Base-by-base conservation (phyloP, 1,140 invertebrate genomes). In the Palaemon carinicauda region DNA sequence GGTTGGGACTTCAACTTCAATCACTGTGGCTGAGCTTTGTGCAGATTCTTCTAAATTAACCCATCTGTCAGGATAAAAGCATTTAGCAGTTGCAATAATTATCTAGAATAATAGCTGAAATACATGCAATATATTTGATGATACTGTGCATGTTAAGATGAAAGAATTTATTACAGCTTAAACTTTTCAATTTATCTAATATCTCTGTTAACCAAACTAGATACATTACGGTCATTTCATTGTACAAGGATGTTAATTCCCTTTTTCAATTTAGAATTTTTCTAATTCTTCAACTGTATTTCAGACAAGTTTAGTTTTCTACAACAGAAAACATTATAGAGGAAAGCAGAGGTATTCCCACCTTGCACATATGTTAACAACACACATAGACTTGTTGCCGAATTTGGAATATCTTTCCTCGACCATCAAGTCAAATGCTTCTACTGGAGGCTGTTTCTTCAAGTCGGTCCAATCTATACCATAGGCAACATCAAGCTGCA, bases 11-110 rank as follows among this genome's bases (percentile, higher is more conserved):
- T 93, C 92, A 15, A 94, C 90, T 89, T 94, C 93, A 53, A 94
- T 89, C 0, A 94, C 92, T 14, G 93, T 91, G 17, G 93, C 90
- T 17, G 93, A 94, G 87, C 92, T 93, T 15, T 87, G 89, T n/a
- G 85, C 91, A 1, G 96, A 96, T 92, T 98, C 97, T 31, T 95
- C 93, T 1, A 92, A 74, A 88, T 96, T 93, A 0, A 93, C 95
- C 97, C 97, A 98, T 80, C 96, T 89, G 78, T 7, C 65, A 29
- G 33, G 65, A 41, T 24, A 50, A 50, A 31, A 80, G n/a, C 41
- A 41, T 9, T 7, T 41, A 9, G 41, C 41, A 41, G 41, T 21
- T 60, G 56, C 56, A 60, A 17, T 7, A 60, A 7, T 17, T 60
- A 0, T 19, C 10, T n/a, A 9, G 19, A 60, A 60, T 17, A 27